Percentiles rank a stretch among this genome's conserved stretches.
Conservation (phyloP, 2,888 invertebrate species). For the Notodonta dromedarius region DNA sequence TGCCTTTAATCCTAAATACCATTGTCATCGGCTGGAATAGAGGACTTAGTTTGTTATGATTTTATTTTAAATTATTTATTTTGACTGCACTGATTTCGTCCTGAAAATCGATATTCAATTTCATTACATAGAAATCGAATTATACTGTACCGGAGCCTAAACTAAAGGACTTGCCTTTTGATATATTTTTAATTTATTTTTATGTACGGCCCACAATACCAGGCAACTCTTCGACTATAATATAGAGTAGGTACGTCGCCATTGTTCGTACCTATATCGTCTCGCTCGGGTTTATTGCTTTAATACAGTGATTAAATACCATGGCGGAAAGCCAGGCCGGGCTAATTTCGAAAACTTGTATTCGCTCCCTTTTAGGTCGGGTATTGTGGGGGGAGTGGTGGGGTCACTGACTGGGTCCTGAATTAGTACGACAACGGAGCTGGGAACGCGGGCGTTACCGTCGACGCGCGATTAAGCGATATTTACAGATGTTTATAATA, state of each 20-base stretch:
- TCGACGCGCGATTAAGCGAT: slow-evolving; percentile 6
- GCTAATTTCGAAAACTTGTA: slow-evolving; percentile 70
- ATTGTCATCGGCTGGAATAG: no score
- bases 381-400: slow-evolving; percentile 37
- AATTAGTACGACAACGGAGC: slow-evolving; percentile 29
- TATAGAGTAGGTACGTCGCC: slow-evolving; percentile 36
- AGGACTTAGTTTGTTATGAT: no score
- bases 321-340: slow-evolving; percentile 63
- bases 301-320: slow-evolving; percentile 77
- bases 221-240: neutral
- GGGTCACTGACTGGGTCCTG: slow-evolving; percentile 55
- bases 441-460: slow-evolving; percentile 2
- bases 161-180: no score
- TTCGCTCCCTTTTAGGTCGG: slow-evolving; percentile 50
- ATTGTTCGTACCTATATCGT: slow-evolving; percentile 63
- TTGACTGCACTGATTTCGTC: no score
- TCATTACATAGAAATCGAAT: no score
- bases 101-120: no score
- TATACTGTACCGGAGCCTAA: no score
- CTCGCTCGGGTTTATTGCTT: slow-evolving; percentile 63
- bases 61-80: no score
- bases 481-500: slow-evolving; percentile 8
- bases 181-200: neutral
- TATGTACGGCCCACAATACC: neutral
- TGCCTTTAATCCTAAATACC: no score